phyloP scores from a whole-genome alignment of 2,888 invertebrate genomes.

The Clepsis dumicolana region DNA sequence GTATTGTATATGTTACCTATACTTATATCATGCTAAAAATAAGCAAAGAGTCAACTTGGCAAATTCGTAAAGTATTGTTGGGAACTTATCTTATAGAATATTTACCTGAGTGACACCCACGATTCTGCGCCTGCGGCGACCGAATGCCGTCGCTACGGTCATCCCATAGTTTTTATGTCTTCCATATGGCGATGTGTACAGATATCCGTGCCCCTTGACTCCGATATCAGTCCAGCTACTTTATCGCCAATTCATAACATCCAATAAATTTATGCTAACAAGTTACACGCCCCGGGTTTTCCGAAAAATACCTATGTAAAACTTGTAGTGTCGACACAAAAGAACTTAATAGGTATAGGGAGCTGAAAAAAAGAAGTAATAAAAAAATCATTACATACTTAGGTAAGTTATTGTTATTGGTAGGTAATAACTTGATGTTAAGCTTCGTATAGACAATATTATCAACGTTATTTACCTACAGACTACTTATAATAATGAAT shows the following conservation, averaged over 20 bases:
- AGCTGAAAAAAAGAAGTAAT: no score
- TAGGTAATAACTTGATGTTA: neutral
- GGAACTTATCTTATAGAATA: neutral
- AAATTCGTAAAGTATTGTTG: no score
- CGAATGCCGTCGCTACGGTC: conserved; percentile 9
- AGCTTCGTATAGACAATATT: neutral
- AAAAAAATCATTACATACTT: no score
- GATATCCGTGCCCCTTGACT: conserved; percentile 10
- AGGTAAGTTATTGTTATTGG: no score
- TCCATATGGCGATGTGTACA: conserved; percentile 7
- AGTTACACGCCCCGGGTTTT: neutral
- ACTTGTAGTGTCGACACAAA: neutral
- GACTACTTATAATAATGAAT: no score
- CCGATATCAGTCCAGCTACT: neutral
- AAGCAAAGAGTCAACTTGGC: no score
- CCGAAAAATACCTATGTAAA: neutral
- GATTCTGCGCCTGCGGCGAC: conserved; percentile 6
- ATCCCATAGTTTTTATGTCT: conserved; percentile 5
- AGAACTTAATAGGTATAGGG: no score
- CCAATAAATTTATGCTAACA: neutral
- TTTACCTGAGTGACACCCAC: neutral
- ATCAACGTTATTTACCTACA: no score
- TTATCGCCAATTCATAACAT: conserved; percentile 4
- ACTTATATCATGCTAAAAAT: no score
- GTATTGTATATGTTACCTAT: no score